Evolutionary conservation across 2,888 invertebrate genomes (phyloP), one percentile per base, ranked within the genome.

Genomic region (Eilema caniola): DNA sequence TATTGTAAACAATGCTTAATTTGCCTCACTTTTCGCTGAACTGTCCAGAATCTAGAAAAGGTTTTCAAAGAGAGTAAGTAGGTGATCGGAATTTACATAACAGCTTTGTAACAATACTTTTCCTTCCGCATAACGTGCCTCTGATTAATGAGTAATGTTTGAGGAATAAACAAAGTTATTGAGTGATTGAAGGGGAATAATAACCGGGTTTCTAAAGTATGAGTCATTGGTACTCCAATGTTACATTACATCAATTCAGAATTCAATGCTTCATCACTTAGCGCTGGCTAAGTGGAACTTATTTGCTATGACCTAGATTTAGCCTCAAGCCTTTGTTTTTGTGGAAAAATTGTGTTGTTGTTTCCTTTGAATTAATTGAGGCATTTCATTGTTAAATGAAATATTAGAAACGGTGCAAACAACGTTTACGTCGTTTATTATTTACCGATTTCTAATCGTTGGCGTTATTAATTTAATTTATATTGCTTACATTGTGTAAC

Each of bases 151-250:
- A 83, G 73, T 81, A 83, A 81, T 76, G 69, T 68, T 59, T 31
- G 64, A 71, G 67, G 61, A 66, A 67, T 79, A 67, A 77, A 75
- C 74, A 75, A 60, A 68, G 66, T 71, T 74, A 28, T 41, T 66
- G 31, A 69, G 37, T 73, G 71, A 81, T 81, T 72, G 76, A 79
- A 71, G 67, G 31, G 70, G 69, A 79, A 79, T 79, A 79, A 79
- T 81, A 77, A 75, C 62, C 60, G 66, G 67, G 74, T 65, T 77
- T 79, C 74, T 77, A 71, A 74, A 37, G 69, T 67, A 77, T 82
- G 82, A 82, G 64, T 83, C 82, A 83, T 62, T 66, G 56, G 37
- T 61, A 37, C 73, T 69, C 72, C 70, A 73, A 62, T 71, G 65
- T 77, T 81, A 74, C 75, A 73, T 70, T 74, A 71, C 69, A 66